Evolutionary conservation across 2,797 vertebrate species (phyloP).

Genomic region (Leptodactylus fallax): DNA sequence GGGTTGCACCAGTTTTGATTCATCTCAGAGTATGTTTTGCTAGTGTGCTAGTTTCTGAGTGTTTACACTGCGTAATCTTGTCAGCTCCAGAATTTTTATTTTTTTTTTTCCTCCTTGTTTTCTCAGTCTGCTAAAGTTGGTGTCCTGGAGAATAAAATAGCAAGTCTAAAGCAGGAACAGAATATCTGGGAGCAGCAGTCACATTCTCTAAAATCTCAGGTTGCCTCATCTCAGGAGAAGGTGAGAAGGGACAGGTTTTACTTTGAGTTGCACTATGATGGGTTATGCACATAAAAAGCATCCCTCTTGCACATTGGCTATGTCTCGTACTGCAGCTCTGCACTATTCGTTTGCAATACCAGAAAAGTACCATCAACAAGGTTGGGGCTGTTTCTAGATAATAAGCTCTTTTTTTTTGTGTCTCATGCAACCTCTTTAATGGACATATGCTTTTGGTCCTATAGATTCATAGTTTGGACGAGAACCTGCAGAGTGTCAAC

Average conservation of each 20-base stretch:
- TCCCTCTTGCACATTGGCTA: neutral
- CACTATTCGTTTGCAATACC: neutral
- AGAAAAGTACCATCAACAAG: neutral
- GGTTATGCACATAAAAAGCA: neutral
- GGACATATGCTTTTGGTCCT: neutral
- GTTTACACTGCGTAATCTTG: too few species aligned
- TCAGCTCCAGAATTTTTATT: too few species aligned
- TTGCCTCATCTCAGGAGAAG: slow-evolving; percentile 81
- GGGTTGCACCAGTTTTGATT: too few species aligned
- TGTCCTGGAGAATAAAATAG: slow-evolving; percentile 77
- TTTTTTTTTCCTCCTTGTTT: neutral
- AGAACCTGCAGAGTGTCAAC: slow-evolving; percentile 78
- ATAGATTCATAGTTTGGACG: slow-evolving; percentile 83
- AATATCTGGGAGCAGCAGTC: slow-evolving; percentile 78
- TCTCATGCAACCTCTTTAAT: neutral
- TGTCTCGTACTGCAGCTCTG: neutral
- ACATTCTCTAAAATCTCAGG: slow-evolving; percentile 77
- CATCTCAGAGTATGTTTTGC: too few species aligned
- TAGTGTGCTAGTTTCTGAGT: too few species aligned
- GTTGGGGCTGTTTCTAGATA: neutral
- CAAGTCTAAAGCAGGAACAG: slow-evolving; percentile 79
- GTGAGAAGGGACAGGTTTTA: slow-evolving; percentile 67
- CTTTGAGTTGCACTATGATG: too few species aligned
- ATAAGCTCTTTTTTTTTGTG: too few species aligned
- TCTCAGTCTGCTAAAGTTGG: slow-evolving; percentile 74